A percentile compares a stretch with the other conserved stretches of the same genome.
These are phyloP conservation scores for Poecilia picta DNA, from an alignment of 2,797 vertebrate species.

Conservation along the genomic window DNA sequence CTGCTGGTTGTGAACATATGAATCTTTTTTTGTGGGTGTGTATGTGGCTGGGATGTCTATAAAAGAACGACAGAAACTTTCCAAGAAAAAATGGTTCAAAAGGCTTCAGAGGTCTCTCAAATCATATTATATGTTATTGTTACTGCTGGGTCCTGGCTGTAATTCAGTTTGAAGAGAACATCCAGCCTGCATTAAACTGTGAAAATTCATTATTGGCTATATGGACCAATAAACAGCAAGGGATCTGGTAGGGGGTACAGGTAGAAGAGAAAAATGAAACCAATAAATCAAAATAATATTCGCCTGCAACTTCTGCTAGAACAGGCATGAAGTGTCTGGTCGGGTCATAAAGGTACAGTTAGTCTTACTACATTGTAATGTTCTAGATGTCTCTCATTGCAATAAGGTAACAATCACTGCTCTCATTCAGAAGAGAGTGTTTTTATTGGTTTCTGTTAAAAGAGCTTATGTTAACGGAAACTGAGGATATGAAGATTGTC, in stretches of 20 bases:
- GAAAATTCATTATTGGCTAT: constrained; percentile 82
- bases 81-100: constrained; percentile 80
- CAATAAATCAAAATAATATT: constrained; percentile 39
- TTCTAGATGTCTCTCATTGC: background rate
- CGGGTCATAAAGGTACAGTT: background rate
- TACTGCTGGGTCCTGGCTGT: constrained; percentile 77
- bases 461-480: background rate
- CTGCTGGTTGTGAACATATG: constrained; percentile 68
- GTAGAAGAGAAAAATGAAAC: constrained; percentile 55
- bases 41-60: constrained; percentile 4
- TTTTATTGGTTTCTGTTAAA: background rate
- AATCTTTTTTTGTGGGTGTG: constrained; percentile 36
- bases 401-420: background rate
- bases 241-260: constrained; percentile 44
- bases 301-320: constrained; percentile 8
- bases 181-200: constrained; percentile 73
- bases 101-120: constrained; percentile 75
- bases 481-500: background rate
- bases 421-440: background rate
- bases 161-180: constrained; percentile 84
- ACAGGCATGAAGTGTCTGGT: constrained; percentile 6
- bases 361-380: background rate
- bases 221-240: constrained; percentile 64
- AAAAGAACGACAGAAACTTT: constrained; percentile 39
- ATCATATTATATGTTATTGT: constrained; percentile 85